These are phyloP conservation scores for Cheiracanthium punctorium DNA, from an alignment of 2,888 invertebrate species.

Conservation along the genomic window DNA sequence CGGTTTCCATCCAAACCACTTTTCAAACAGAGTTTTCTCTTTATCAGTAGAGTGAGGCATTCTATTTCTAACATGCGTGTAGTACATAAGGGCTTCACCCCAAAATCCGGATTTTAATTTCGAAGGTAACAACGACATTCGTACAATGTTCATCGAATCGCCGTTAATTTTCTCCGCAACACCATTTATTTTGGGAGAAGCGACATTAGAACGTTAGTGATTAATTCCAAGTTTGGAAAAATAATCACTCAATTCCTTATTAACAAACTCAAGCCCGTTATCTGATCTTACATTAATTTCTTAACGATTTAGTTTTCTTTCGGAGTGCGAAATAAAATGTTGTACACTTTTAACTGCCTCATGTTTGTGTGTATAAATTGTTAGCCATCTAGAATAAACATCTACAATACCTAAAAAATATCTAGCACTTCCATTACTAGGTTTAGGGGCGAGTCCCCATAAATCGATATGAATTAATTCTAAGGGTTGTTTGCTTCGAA, in stretches of 20 bases:
- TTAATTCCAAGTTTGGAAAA: not conserved
- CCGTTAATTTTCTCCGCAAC: slow-evolving; percentile 7
- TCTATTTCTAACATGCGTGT: not conserved
- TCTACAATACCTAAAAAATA: slow-evolving; percentile 3
- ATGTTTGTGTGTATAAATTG: not conserved
- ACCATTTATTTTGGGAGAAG: not conserved
- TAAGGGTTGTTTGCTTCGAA: not conserved
- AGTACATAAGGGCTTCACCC: not conserved
- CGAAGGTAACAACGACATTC: not conserved
- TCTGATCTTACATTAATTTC: not conserved
- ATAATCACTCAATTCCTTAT: not conserved
- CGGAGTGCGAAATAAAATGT: not conserved
- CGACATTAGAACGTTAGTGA: not conserved
- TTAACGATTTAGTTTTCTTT: not conserved
- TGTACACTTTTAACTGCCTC: not conserved
- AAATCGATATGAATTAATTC: too few species aligned
- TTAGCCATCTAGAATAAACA: not conserved
- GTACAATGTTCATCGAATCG: not conserved
- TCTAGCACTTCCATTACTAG: not conserved
- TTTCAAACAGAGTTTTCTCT: not conserved
- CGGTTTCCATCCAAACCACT: not conserved
- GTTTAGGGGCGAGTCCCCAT: not conserved
- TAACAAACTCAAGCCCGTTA: not conserved
- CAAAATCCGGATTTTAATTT: not conserved
- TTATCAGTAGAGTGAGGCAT: not conserved